phyloP scores from a whole-genome alignment of 1,140 invertebrate species.

The Lepidurus packardi region DNA sequence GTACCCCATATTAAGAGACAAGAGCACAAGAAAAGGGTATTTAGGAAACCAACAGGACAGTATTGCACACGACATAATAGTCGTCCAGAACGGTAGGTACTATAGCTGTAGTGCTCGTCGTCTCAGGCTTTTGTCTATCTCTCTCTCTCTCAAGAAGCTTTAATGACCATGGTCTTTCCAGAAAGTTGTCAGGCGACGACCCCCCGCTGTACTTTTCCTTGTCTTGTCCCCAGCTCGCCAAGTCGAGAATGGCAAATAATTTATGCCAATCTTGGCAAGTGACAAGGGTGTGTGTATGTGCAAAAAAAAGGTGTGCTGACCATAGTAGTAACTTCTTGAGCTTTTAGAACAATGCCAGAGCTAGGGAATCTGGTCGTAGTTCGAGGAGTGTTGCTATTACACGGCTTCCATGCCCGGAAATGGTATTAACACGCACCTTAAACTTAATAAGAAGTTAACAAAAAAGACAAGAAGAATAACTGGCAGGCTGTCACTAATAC shows the following conservation, averaged over 20 bases:
- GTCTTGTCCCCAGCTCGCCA: conserved; percentile 12
- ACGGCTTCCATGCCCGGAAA: neutral
- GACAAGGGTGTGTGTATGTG: conserved; percentile 16
- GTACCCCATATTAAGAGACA: no score
- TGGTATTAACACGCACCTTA: neutral
- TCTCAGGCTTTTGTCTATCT: neutral
- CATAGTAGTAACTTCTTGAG: conserved; percentile 2
- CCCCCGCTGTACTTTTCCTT: conserved; percentile 12
- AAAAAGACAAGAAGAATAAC: neutral
- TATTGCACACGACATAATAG: no score
- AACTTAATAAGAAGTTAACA: neutral
- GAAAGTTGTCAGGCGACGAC: conserved; percentile 18
- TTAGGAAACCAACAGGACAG: no score
- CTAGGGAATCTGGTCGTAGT: neutral
- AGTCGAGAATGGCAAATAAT: conserved; percentile 15
- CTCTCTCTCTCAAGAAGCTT: conserved; percentile 7
- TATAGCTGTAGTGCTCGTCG: neutral
- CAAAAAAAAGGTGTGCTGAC: neutral
- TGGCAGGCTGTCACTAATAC: neutral
- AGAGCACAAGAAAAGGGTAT: no score
- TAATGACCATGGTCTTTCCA: neutral
- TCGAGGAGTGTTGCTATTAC: neutral
- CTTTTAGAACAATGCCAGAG: conserved; percentile 1
- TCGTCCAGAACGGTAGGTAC: neutral
- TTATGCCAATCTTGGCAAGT: conserved; percentile 21